Evolutionary conservation across 1,140 invertebrate genomes (phyloP), one percentile per base, ranked within the genome.

Genomic region (Bacillus rossius): DNA sequence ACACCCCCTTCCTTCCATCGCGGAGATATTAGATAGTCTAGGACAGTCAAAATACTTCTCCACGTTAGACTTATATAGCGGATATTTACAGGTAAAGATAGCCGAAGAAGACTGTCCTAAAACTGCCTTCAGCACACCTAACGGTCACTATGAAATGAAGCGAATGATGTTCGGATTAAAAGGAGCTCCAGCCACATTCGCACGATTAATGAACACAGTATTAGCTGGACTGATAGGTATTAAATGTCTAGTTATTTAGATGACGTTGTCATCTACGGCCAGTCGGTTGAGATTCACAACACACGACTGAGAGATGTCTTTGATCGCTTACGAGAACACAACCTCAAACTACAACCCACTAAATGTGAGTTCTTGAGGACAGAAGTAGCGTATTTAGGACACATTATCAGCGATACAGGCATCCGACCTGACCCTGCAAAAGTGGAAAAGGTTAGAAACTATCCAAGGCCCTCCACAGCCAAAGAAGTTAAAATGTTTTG

Each of bases 1-100:
- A 74, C 79, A n/a, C 69, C 72, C 77, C 1, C 51, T 79, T 2
- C 75, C 76, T 7, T 60, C 66, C 8, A 74, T 79, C n/a, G 71
- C 73, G 37, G 68, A 72, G 8, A 66, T 63, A 13, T 60, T 80
- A n/a, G 65, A 70, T 48, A 54, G 38, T 8, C 37, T 79, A 13
- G 57, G 52, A 4, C 64, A 62, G 5, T 29, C 61, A 7, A 58
- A 60, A 25, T 70, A 62, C 38, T 75, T 77, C 50, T 61, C 65
- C 3, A 58, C 66, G 0, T 42, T 78, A 0, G 72, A 77, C 61
- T 47, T 73, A 2, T 52, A 48, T 0, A 64, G 61, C 19, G 75
- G 76, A 1, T 77, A 70, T 57, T 72, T 38, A 23, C 65, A 45
- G 19, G 56, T 62, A 8, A 25, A 20, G 29, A 20, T 50, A 2